Conservation (phyloP, 2,113 vertebrate genomes). For the Grallaria varia region DNA sequence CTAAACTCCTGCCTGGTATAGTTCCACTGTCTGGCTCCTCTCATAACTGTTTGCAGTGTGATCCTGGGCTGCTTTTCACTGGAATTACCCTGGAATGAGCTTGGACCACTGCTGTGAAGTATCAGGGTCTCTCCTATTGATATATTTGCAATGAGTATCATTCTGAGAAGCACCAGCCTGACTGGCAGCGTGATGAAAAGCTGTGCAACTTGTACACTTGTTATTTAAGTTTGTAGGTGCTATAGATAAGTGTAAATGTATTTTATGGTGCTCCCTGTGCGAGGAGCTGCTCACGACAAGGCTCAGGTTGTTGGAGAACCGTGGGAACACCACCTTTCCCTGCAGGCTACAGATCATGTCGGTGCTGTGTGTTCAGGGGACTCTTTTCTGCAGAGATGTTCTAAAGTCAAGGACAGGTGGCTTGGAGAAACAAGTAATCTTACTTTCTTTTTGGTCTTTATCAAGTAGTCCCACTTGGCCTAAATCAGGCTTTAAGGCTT, state of each 20-base stretch:
- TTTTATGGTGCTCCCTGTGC: neutral
- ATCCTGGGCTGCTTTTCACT: neutral
- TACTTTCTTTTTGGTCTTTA: constrained; percentile 51
- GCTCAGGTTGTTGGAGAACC: constrained; percentile 53
- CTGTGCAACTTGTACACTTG: neutral
- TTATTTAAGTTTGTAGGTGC: neutral
- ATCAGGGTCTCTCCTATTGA: neutral
- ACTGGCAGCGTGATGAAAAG: neutral
- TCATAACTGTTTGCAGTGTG: neutral
- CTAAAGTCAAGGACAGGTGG: constrained; percentile 64
- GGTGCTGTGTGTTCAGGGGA: neutral
- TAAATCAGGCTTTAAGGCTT: constrained; percentile 64
- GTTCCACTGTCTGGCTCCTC: neutral
- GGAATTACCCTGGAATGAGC: neutral
- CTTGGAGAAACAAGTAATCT: constrained; percentile 63
- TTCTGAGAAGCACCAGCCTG: neutral
- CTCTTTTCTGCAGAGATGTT: constrained; percentile 45
- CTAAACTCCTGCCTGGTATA: neutral
- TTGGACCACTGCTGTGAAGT: neutral
- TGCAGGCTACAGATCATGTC: constrained; percentile 22
- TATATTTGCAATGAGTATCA: accelerated
- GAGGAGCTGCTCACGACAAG: neutral
- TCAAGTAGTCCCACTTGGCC: constrained; percentile 21
- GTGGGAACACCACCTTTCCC: constrained; percentile 59
- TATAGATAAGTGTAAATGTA: neutral